Conservation (phyloP, 1,140 invertebrate genomes). For the Chymomyza costata region DNA sequence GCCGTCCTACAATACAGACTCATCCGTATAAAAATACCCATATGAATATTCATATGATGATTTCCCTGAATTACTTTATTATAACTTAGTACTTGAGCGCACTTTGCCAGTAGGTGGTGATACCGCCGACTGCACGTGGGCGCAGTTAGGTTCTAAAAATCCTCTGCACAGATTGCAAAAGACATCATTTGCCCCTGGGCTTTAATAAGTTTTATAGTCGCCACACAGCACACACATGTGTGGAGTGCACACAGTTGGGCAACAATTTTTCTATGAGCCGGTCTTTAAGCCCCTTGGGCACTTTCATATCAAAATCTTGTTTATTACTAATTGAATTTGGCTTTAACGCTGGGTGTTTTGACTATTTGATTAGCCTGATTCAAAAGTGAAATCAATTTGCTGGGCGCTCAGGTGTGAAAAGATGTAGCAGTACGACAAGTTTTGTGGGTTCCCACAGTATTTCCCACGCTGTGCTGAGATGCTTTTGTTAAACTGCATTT, state of each 20-base stretch:
- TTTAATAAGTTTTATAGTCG: conserved; percentile 73
- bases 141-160: too few relatives aligned
- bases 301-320: conserved; percentile 52
- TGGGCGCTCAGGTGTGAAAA: conserved; percentile 58
- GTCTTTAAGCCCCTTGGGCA: neutral
- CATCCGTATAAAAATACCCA: neutral
- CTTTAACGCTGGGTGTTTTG: conserved; percentile 8
- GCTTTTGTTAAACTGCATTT: conserved; percentile 51
- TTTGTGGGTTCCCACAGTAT: too few relatives aligned
- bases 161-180: too few relatives aligned
- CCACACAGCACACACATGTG: conserved; percentile 51
- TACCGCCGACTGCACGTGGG: too few relatives aligned
- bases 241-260: neutral
- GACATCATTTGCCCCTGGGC: conserved; percentile 39
- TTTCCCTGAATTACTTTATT: conserved; percentile 70
- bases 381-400: conserved; percentile 43
- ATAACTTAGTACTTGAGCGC: conserved; percentile 28
- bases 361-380: too few relatives aligned
- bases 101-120: neutral
- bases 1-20: conserved; percentile 11
- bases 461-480: conserved; percentile 56
- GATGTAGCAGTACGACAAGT: conserved; percentile 53
- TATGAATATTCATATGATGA: conserved; percentile 32
- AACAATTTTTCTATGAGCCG: too few relatives aligned
- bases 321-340: conserved; percentile 70